These are phyloP conservation scores for Hydrotaea diabolus DNA, from an alignment of 2,888 invertebrate species.

Conservation along the genomic window DNA sequence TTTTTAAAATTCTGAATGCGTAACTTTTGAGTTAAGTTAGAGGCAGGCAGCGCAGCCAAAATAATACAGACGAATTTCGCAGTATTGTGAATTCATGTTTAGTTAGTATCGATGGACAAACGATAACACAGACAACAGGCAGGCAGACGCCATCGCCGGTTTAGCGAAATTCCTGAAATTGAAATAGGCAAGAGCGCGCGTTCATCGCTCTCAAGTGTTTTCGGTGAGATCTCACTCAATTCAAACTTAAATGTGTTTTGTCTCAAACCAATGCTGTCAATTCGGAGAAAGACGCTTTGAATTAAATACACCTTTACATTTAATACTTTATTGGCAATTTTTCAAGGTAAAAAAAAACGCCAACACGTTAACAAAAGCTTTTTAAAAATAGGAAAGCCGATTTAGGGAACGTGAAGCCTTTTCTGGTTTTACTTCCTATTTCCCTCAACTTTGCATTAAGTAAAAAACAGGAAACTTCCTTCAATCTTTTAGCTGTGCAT, in stretches of 20 bases:
- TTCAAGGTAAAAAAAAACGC: too few species aligned
- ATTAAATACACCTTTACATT: too few species aligned
- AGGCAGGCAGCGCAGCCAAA: not conserved
- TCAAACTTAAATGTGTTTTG: not conserved
- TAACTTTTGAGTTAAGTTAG: not conserved
- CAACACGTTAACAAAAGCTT: too few species aligned
- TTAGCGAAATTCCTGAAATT: not conserved
- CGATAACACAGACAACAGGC: not conserved
- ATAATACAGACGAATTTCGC: conserved; percentile 18
- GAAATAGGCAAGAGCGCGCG: not conserved
- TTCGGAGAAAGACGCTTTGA: not conserved
- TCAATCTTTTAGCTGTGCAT: too few species aligned
- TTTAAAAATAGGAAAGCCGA: too few species aligned
- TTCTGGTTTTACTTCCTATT: too few species aligned
- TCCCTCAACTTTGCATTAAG: too few species aligned
- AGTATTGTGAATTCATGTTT: conserved; percentile 18
- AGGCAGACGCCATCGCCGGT: not conserved
- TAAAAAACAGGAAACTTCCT: too few species aligned
- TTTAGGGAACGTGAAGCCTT: too few species aligned
- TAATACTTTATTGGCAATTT: too few species aligned
- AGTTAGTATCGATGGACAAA: not conserved
- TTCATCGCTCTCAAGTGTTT: not conserved
- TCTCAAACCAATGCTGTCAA: not conserved
- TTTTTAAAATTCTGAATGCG: conserved; percentile 16
- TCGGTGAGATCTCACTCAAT: conserved; percentile 2